Evolutionary conservation across 2,888 invertebrate species (phyloP).

Genomic region (Crematogaster levior): DNA sequence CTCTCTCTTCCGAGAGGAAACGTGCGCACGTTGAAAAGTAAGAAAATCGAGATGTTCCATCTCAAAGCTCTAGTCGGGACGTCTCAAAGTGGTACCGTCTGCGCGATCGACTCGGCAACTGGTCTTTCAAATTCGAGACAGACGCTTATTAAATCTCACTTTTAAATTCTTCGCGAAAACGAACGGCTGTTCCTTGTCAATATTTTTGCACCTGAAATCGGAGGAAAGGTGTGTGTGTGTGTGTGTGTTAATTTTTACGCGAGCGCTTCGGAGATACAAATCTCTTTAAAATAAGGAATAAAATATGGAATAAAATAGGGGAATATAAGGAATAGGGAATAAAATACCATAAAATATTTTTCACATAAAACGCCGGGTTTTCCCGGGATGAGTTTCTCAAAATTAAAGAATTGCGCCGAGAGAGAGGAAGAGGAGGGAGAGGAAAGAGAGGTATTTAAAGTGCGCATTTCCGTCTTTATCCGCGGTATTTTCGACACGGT

Average conservation of each 20-base stretch:
- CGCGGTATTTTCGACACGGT: conserved; percentile 24
- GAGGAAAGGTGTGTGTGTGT: background rate
- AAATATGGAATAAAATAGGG: too few species aligned
- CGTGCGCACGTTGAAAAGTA: background rate
- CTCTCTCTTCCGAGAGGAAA: background rate
- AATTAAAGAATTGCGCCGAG: background rate
- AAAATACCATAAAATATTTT: too few species aligned
- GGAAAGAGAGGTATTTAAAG: background rate
- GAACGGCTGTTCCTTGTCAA: background rate
- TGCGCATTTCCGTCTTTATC: conserved; percentile 25
- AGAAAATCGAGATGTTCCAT: background rate
- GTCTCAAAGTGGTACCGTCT: background rate
- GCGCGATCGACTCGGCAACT: background rate
- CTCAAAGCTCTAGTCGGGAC: background rate
- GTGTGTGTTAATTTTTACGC: background rate
- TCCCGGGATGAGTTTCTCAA: background rate
- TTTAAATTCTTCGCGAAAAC: background rate
- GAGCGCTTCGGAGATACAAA: background rate
- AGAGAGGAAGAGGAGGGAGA: background rate
- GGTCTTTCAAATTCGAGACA: background rate
- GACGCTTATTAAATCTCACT: background rate
- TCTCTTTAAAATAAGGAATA: too few species aligned
- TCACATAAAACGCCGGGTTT: too few species aligned
- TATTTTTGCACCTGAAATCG: conserved; percentile 2
- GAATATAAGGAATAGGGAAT: too few species aligned